Evolutionary conservation across 2,113 vertebrate species (phyloP).

Genomic region (Murina feae): DNA sequence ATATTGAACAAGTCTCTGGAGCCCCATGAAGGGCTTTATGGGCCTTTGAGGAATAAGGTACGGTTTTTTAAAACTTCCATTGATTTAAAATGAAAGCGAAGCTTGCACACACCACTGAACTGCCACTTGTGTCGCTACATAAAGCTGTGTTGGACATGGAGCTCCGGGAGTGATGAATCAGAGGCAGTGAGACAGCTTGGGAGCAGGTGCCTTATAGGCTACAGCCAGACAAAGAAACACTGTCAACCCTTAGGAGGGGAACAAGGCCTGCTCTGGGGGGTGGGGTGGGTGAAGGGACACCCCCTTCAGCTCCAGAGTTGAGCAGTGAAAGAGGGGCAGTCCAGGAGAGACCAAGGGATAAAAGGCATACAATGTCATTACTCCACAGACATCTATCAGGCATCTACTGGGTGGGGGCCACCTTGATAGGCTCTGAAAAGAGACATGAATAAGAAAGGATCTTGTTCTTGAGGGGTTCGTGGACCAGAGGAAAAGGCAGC

Average conservation of each 20-base stretch:
- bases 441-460: not conserved
- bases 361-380: not conserved
- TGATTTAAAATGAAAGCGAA: slow-evolving; percentile 70
- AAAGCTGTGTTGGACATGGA: slow-evolving; percentile 60
- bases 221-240: not conserved
- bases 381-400: not conserved
- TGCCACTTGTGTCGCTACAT: slow-evolving; percentile 52
- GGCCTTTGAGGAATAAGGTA: slow-evolving; percentile 70
- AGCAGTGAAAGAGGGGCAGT: not conserved
- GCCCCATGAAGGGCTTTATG: slow-evolving; percentile 70
- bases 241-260: not conserved
- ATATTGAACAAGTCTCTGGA: slow-evolving; percentile 64
- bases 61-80: slow-evolving; percentile 59
- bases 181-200: not conserved
- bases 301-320: not conserved
- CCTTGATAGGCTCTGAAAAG: not conserved
- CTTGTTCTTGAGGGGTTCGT: not conserved
- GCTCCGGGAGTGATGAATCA: slow-evolving; percentile 54
- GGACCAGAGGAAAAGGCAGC: not conserved
- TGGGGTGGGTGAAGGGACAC: accelerated
- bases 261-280: not conserved
- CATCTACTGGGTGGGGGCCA: not conserved
- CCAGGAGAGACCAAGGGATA: not conserved
- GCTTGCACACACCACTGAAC: slow-evolving; percentile 69
- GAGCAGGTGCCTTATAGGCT: not conserved